Percentiles rank a stretch among this genome's conserved stretches.
Evolutionary conservation across 2,113 vertebrate species (phyloP).

Genomic region (Ptyas mucosa): DNA sequence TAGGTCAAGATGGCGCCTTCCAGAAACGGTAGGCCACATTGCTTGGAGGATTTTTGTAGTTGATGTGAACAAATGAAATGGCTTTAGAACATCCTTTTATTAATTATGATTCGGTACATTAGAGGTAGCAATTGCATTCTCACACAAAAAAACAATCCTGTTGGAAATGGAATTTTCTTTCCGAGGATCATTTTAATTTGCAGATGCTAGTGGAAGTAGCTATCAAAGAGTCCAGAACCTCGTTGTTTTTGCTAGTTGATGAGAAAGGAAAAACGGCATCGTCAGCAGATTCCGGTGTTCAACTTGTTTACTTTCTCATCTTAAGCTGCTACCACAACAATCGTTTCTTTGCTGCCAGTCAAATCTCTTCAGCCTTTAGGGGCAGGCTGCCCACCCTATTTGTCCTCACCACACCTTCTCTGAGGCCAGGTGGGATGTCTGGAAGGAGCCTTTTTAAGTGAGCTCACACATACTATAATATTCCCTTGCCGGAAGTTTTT

Average conservation of each 20-base stretch:
- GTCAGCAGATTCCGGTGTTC: background rate
- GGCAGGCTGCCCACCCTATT: background rate
- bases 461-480: background rate
- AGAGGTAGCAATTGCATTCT: background rate
- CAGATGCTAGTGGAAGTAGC: background rate
- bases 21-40: background rate
- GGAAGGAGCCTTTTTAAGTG: background rate
- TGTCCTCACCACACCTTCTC: background rate
- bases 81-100: background rate
- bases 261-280: background rate
- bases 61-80: background rate
- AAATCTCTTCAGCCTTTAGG: background rate
- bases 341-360: background rate
- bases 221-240: background rate
- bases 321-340: background rate
- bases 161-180: background rate
- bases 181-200: background rate
- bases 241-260: background rate
- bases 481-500: background rate
- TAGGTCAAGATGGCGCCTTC: background rate
- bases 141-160: background rate
- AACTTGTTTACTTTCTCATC: background rate
- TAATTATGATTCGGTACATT: background rate
- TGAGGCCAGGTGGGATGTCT: background rate
- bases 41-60: background rate